Evolutionary conservation across 2,888 invertebrate species (phyloP), one percentile per base, ranked within the genome.

Genomic region (Phanerotoma sp.): DNA sequence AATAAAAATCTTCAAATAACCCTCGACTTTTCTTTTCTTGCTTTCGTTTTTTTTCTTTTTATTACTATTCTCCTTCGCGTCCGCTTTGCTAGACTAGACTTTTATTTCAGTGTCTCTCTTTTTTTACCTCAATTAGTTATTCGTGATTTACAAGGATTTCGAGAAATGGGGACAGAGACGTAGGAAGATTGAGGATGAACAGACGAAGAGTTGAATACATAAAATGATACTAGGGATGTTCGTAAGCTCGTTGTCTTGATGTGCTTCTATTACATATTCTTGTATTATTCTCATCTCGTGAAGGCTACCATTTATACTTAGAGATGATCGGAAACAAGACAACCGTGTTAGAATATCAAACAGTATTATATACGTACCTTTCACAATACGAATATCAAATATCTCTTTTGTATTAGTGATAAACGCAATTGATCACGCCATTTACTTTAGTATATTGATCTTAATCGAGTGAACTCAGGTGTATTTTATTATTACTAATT

Each of bases 131-230:
- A 54, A 50, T 54, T 54, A 54, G 54, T 54, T 54, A 49, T 54
- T 54, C 49, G n/a, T 37, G 49, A 50, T 44, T 54, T 49, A 45
- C 45, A 38, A 32, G 41, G 33, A 33, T 53, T 41, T 38, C 18
- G n/a, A 11, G 20, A 33, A 33, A 13, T 21, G 6, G 7, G 13
- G n/a, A 21, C 18, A n/a, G 20, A 9, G 20, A n/a, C 5, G 15
- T n/a, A 22, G 13, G 21, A 18, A 45, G 50, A 55, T 32, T 45
- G 54, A 50, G 46, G 30, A 38, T 15, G 30, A 32, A 35, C 18
- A 18, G 38, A 55, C 11, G 38, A 49, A 30, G 44, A 55, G 45
- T 55, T 50, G 50, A 49, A 54, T 55, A 50, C 50, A 40, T 55
- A 50, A 50, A 50, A 16, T 38, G 50, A 32, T 42, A 30, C 20